Base-by-base conservation (phyloP, 2,113 vertebrate species). In the Eudyptes chrysolophus region DNA sequence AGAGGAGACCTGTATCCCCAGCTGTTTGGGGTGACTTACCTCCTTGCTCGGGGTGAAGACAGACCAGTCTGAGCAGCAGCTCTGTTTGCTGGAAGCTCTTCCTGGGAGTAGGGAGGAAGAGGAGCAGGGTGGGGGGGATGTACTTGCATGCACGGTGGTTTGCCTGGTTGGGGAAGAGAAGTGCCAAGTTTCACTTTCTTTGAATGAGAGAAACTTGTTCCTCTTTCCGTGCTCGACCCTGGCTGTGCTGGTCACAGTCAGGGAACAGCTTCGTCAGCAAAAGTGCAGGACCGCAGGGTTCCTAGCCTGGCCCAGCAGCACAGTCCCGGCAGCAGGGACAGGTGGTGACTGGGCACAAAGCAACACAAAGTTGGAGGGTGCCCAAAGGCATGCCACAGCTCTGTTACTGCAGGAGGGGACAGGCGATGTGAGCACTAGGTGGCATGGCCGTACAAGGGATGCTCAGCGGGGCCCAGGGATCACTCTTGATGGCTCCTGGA, bases 21-120 rank as follows among this genome's bases (percentile, higher is more conserved):
- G 65, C 42, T 27, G 1, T 40, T 26, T 13, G 18, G 57, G 36
- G 14, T 46, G 44, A 78, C 97, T 95, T 97, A 97, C 97, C 97
- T 95, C 9, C 9, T 30, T 40, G 61, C 32, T 68, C 32, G 26
- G 30, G 34, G 8, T 48, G 76, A 76, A 58, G 61, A 26, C 12
- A 62, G 71, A 64, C 8, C 24, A n/a, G 38, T 10, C 40, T 16
- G 40, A 77, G 22, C 34, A 89, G 87, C 74, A 40, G 77, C 15
- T 88, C 52, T 10, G 46, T 57, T 69, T 69, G 51, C 51, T 79
- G 75, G 32, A 64, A 64, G n/a, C 17, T 52, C 36, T 74, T 62
- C 16, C 64, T 34, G 13, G 11, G 13, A 60, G 22, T 4, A 64
- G n/a, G 66, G 40, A 68, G 81, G 92, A 96, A 74, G 71, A 64